Conservation (phyloP, 2,113 vertebrate genomes). For the Hemiscyllium ocellatum region DNA sequence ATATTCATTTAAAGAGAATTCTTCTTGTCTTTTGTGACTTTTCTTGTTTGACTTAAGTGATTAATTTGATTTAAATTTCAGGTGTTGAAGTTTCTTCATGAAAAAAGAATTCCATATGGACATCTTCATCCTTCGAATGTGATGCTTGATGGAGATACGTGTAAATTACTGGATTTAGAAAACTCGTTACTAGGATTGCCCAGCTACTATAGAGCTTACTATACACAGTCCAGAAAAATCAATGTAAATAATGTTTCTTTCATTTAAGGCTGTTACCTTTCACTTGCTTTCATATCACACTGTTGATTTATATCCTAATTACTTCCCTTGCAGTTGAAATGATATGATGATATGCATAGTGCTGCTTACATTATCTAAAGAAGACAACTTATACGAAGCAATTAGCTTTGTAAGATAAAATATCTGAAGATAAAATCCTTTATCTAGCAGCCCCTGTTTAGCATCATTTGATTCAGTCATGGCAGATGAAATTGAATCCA, state of each 20-base stretch:
- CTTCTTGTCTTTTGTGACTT: neutral
- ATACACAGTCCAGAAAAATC: conserved; percentile 86
- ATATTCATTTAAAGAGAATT: neutral
- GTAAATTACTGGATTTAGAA: conserved; percentile 82
- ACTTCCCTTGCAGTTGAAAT: neutral
- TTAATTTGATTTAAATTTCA: conserved; percentile 46
- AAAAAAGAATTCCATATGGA: conserved; percentile 79
- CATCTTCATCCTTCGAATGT: conserved; percentile 87
- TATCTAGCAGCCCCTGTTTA: neutral
- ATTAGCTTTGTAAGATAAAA: neutral
- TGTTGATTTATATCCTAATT: neutral
- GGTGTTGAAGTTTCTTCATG: conserved; percentile 85
- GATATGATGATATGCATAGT: neutral
- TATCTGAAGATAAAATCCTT: neutral
- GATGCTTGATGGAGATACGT: conserved; percentile 76
- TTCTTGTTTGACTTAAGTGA: neutral
- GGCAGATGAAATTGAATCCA: neutral
- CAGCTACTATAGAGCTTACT: conserved; percentile 72
- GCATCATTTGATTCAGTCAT: neutral
- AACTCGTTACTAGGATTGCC: conserved; percentile 86
- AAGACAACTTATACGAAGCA: neutral
- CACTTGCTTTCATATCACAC: neutral
- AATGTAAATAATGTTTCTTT: conserved; percentile 61
- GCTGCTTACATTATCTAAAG: neutral
- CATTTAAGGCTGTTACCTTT: neutral